phyloP scores from a whole-genome alignment of 2,797 vertebrate species.

The Hydrocynus forskahlii region DNA sequence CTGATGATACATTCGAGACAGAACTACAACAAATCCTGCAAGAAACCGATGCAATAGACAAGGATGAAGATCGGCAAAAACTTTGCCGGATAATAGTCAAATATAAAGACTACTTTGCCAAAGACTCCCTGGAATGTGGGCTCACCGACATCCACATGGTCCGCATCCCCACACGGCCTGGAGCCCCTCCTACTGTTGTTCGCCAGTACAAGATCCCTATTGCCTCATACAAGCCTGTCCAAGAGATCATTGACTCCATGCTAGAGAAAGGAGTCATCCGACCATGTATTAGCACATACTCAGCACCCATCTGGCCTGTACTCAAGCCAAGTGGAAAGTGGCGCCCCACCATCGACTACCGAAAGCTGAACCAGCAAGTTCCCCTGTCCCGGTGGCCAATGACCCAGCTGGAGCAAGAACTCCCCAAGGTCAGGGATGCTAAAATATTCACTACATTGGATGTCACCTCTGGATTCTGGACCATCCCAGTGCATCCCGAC shows the following conservation, averaged over 20 bases:
- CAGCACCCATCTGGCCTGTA: background rate
- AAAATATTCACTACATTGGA: slow-evolving; percentile 29
- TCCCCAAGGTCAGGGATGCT: background rate
- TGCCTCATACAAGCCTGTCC: background rate
- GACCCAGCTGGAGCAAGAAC: slow-evolving; percentile 30
- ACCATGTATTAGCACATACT: slow-evolving; percentile 16
- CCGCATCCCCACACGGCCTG: background rate
- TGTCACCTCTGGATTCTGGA: slow-evolving; percentile 47
- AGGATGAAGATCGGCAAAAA: background rate
- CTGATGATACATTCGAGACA: background rate
- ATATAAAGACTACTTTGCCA: background rate
- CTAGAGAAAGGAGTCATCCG: background rate
- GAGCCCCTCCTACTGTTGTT: too few species aligned
- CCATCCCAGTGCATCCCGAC: background rate
- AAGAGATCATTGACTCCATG: slow-evolving; percentile 2
- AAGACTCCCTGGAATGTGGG: background rate
- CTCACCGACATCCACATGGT: background rate
- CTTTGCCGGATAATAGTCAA: background rate
- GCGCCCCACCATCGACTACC: slow-evolving; percentile 37
- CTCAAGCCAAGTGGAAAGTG: slow-evolving; percentile 23
- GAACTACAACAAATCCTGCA: background rate
- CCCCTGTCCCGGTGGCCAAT: slow-evolving; percentile 47
- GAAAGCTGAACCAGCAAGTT: slow-evolving; percentile 5
- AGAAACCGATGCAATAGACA: background rate
- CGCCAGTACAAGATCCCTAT: background rate